A percentile compares a stretch with the other conserved stretches of the same genome.
phyloP scores from a whole-genome alignment of 2,888 invertebrate genomes.

The Torymus tubicola region DNA sequence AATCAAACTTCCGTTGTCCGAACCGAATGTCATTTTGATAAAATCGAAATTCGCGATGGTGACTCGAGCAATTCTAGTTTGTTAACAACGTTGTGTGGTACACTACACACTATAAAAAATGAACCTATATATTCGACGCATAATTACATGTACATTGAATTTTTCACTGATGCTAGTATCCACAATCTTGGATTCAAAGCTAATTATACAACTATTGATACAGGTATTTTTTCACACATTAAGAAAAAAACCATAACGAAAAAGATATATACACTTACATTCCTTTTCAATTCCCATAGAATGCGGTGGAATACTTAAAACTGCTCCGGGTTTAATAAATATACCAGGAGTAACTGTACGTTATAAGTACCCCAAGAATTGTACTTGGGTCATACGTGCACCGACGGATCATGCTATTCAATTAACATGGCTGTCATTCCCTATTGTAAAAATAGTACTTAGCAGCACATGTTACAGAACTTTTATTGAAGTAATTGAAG shows the following conservation, averaged over 20 bases:
- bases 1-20: no score
- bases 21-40: constrained; percentile 79
- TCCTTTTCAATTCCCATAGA: constrained; percentile 66
- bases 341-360: constrained; percentile 80
- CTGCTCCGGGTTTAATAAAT: constrained; percentile 80
- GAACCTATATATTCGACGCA: constrained; percentile 81
- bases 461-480: constrained; percentile 80
- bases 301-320: constrained; percentile 86
- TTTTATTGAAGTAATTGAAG: constrained; percentile 82
- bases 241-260: no score
- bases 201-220: constrained; percentile 83
- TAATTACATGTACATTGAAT: constrained; percentile 85
- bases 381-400: constrained; percentile 88
- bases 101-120: constrained; percentile 78
- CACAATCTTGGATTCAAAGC: constrained; percentile 85
- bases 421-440: constrained; percentile 86
- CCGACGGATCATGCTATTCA: constrained; percentile 83
- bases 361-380: constrained; percentile 71
- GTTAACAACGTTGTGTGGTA: constrained; percentile 84
- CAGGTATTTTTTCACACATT: constrained; percentile 72
- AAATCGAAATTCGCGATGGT: constrained; percentile 82
- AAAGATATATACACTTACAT: no score
- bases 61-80: constrained; percentile 81
- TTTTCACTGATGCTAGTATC: constrained; percentile 80
- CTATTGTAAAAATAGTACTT: constrained; percentile 78